Evolutionary conservation across 2,113 vertebrate genomes (phyloP).

Genomic region (Heptranchias perlo): DNA sequence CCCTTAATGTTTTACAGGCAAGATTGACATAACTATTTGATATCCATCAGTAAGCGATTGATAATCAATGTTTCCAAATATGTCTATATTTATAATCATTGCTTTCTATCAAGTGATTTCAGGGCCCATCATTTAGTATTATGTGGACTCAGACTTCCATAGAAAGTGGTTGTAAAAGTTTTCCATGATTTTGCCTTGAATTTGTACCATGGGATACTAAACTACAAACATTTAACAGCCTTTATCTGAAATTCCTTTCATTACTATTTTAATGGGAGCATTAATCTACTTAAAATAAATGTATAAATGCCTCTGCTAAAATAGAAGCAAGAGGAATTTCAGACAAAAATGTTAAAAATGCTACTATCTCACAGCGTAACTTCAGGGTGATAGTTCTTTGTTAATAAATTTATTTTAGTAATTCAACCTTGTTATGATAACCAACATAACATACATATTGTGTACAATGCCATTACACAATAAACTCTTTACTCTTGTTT

Average conservation of each 20-base stretch:
- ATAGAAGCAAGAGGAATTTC: neutral
- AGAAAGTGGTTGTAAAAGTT: neutral
- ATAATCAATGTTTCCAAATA: neutral
- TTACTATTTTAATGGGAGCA: neutral
- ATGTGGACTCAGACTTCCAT: neutral
- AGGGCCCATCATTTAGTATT: neutral
- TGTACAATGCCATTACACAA: neutral
- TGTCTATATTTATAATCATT: neutral
- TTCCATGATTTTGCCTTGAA: neutral
- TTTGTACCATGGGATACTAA: neutral
- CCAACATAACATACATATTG: neutral
- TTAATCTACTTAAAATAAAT: neutral
- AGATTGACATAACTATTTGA: neutral
- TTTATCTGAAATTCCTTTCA: neutral
- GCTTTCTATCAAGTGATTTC: neutral
- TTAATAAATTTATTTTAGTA: neutral
- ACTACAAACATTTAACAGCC: neutral
- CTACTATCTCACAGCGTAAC: neutral
- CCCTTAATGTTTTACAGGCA: neutral
- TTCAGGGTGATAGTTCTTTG: neutral
- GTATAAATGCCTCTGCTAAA: neutral
- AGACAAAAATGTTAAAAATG: neutral
- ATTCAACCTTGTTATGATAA: neutral
- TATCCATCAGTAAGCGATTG: neutral
- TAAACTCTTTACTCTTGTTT: neutral